phyloP scores from a whole-genome alignment of 2,113 vertebrate species.

The Paradisaea rubra region DNA sequence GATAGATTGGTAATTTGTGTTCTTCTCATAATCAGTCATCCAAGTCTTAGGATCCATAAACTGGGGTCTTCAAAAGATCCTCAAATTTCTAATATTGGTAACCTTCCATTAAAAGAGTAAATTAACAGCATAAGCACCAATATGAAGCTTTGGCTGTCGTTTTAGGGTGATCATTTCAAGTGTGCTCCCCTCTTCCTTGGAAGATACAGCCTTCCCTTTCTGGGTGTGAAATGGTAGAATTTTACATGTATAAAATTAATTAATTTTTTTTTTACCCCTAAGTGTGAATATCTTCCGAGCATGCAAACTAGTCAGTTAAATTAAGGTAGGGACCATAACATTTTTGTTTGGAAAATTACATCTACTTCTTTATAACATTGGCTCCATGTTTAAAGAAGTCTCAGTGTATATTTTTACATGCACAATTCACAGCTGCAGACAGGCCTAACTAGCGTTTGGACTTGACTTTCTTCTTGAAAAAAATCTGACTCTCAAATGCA shows the following conservation, averaged over 20 bases:
- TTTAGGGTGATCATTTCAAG: not conserved
- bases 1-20: not conserved
- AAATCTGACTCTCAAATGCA: conserved; percentile 54
- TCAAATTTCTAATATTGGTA: not conserved
- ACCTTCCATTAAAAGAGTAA: not conserved
- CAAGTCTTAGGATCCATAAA: not conserved
- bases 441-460: conserved; percentile 40
- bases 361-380: not conserved
- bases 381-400: conserved; percentile 20
- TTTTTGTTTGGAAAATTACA: conserved; percentile 41
- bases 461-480: conserved; percentile 52
- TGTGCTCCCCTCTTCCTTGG: not conserved
- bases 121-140: not conserved
- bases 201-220: not conserved
- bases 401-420: conserved; percentile 59
- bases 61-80: not conserved
- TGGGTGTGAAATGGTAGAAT: not conserved
- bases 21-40: not conserved
- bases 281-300: not conserved
- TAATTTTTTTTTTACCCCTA: not conserved
- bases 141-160: not conserved
- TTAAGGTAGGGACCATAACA: not conserved
- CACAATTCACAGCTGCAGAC: conserved; percentile 47
- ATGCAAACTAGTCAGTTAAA: not conserved
- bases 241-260: not conserved